Conservation (phyloP, 2,888 invertebrate species). For the Strigamia maritima region DNA sequence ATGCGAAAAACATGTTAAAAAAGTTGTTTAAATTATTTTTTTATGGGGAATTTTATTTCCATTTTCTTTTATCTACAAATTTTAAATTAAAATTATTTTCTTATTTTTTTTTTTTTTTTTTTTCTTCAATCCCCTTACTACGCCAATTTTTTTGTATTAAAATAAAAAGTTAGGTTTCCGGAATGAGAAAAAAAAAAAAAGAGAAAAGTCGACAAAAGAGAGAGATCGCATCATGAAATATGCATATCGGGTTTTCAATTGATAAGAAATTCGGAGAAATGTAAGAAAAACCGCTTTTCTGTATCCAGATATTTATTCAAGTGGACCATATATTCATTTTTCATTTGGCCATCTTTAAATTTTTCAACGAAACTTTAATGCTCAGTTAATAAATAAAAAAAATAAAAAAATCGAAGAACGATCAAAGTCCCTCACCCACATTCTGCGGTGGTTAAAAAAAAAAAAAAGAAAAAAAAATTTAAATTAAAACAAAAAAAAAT, state of each 20-base stretch:
- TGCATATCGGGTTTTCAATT: constrained; percentile 29
- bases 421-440: no score
- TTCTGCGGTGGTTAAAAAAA: no score
- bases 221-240: constrained; percentile 29
- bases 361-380: neutral
- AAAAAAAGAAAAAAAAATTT: neutral
- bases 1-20: constrained; percentile 24
- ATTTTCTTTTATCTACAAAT: neutral
- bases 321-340: neutral
- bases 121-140: no score
- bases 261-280: constrained; percentile 8
- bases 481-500: neutral
- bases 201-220: constrained; percentile 11
- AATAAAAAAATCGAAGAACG: neutral
- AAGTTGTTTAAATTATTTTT: neutral
- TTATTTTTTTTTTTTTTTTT: neutral
- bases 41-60: neutral
- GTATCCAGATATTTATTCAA: constrained; percentile 1
- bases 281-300: neutral
- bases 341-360: neutral
- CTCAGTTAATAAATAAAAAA: no score
- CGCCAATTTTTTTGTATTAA: no score
- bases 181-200: neutral
- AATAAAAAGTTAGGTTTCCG: constrained; percentile 22
- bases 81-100: neutral